These are phyloP conservation scores for Gadus macrocephalus DNA, from an alignment of 2,113 vertebrate genomes.

Conservation along the genomic window DNA sequence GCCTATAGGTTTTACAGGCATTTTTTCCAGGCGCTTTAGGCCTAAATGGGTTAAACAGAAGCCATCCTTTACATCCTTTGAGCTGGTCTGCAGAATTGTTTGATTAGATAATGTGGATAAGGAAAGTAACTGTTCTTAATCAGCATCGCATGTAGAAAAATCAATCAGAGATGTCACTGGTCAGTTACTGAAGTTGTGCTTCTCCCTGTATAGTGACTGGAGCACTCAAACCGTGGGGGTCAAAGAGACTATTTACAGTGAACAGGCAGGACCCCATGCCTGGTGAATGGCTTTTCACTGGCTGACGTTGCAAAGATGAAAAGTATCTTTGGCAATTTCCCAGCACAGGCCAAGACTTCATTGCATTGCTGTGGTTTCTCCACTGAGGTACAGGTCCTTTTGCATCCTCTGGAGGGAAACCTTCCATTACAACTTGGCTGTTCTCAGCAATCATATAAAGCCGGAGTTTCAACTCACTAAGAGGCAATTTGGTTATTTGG, in stretches of 20 bases:
- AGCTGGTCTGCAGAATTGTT: background rate
- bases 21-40: no score
- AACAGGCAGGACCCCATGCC: background rate
- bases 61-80: background rate
- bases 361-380: background rate
- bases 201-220: background rate
- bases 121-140: background rate
- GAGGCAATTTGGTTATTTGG: background rate
- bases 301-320: background rate
- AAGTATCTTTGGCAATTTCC: background rate
- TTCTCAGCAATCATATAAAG: background rate
- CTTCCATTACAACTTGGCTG: background rate
- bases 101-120: background rate
- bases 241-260: background rate
- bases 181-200: background rate
- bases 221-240: background rate
- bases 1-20: no score
- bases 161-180: background rate
- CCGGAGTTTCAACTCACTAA: background rate
- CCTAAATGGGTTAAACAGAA: background rate
- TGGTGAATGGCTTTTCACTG: background rate
- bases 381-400: background rate
- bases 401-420: background rate
- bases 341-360: background rate
- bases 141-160: background rate